Base-by-base conservation (phyloP, 2,113 vertebrate species). In the Furnarius figulus region DNA sequence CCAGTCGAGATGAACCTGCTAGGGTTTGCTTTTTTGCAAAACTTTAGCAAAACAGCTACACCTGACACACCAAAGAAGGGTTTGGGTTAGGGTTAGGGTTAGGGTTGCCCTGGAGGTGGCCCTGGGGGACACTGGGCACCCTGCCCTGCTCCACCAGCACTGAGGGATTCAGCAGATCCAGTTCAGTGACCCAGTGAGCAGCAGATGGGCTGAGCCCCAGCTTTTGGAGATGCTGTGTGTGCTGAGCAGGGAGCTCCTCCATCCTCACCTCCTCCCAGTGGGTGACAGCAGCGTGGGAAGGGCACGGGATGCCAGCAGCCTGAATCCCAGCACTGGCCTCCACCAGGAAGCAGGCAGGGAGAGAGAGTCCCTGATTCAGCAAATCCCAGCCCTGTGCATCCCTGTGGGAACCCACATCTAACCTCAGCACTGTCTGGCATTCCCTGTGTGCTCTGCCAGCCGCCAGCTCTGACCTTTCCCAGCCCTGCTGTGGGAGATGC, bases 401-500 rank as follows among this genome's bases (percentile, higher is more conserved):
- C 25, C 0, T 1, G 39, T n/a, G 76, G 81, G 88, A 46, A 56
- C 12, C 25, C 79, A 8, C 5, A 4, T 5, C 20, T 11, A 35
- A 30, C 24, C 81, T 20, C 44, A 5, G 39, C 6, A 0, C 91
- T 49, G 44, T 1, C 67, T 53, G 53, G 55, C 14, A 7, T 18
- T 17, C 72, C 1, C 35, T 0, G 18, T 3, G 4, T 39, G 40
- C 17, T 24, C 42, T 24, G 55, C 25, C n/a, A 47, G 79, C 31
- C 3, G 0, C 71, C 85, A 31, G 46, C 87, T 10, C 5, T 0
- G 3, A 1, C 8, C 46, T 21, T 66, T 35, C n/a, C 65, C 27
- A 1, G 13, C 27, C 46, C n/a, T 12, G 46, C 21, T 8, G 0
- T 0, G 61, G 53, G 2, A 58, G 59, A 25, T 12, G 44, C 6